phyloP scores from a whole-genome alignment of 2,888 invertebrate genomes.

The Camptogramma bilineatum region DNA sequence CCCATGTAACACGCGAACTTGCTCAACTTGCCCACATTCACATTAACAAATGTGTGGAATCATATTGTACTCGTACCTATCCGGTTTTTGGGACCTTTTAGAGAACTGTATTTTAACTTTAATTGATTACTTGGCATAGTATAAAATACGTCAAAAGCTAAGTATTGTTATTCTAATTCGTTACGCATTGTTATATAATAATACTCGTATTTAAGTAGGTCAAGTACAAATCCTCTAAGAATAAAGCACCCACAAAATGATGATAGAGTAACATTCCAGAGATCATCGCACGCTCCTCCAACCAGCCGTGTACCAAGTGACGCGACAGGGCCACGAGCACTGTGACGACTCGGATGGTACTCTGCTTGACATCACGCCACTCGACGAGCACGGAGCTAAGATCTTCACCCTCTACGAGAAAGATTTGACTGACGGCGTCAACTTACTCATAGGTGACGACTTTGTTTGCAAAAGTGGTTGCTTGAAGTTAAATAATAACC shows the following conservation, averaged over 20 bases:
- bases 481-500: neutral
- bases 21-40: constrained; percentile 31
- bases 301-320: constrained; percentile 89
- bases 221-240: neutral
- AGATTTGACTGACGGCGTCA: constrained; percentile 90
- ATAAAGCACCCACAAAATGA: neutral
- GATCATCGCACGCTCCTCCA: constrained; percentile 84
- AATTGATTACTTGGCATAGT: neutral
- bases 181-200: too few species aligned
- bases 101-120: constrained; percentile 4
- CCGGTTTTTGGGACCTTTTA: constrained; percentile 23
- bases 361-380: constrained; percentile 88
- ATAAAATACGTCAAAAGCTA: neutral
- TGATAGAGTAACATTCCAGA: constrained; percentile 58
- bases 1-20: constrained; percentile 37
- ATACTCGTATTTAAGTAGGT: neutral
- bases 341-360: constrained; percentile 90
- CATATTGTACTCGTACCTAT: constrained; percentile 27
- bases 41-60: constrained; percentile 40
- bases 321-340: constrained; percentile 89
- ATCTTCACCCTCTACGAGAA: constrained; percentile 90
- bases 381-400: constrained; percentile 87
- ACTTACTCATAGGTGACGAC: constrained; percentile 87
- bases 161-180: too few species aligned
- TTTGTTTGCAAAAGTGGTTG: constrained; percentile 4